Percentiles rank a stretch among this genome's conserved stretches.
phyloP scores from a whole-genome alignment of 2,888 invertebrate species.

The Sceliomorpha sp. region DNA sequence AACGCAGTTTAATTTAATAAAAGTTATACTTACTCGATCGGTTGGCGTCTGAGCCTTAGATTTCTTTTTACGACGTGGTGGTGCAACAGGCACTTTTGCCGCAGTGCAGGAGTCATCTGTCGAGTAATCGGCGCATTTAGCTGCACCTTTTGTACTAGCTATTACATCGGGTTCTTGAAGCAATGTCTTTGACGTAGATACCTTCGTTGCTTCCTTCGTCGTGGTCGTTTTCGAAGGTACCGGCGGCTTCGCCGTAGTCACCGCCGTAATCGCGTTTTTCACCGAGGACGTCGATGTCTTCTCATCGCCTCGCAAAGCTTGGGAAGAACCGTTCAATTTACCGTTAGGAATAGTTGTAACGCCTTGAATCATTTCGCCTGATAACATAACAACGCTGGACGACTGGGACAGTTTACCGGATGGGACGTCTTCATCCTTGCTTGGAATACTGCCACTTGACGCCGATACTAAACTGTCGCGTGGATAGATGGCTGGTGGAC shows the following conservation, averaged over 20 bases:
- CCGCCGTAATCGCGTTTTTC: slow-evolving; percentile 6
- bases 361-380: slow-evolving; percentile 71
- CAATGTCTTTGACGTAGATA: no score
- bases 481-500: slow-evolving; percentile 61
- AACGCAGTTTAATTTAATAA: no score
- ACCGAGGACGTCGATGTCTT: slow-evolving; percentile 41
- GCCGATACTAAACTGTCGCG: slow-evolving; percentile 72
- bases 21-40: no score
- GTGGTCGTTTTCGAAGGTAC: slow-evolving; percentile 22
- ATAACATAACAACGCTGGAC: slow-evolving; percentile 74
- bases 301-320: slow-evolving; percentile 66
- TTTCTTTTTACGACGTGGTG: slow-evolving; percentile 90
- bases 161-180: slow-evolving; percentile 95
- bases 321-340: slow-evolving; percentile 65
- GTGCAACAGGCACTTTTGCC: slow-evolving; percentile 84
- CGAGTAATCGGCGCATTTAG: slow-evolving; percentile 66
- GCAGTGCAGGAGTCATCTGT: slow-evolving; percentile 64
- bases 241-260: not conserved
- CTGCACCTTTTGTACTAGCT: slow-evolving; percentile 89
- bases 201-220: slow-evolving; percentile 59
- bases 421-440: slow-evolving; percentile 75
- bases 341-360: slow-evolving; percentile 64
- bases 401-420: slow-evolving; percentile 77
- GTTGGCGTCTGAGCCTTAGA: slow-evolving; percentile 79
- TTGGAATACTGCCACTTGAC: slow-evolving; percentile 71